Evolutionary conservation across 2,888 invertebrate species (phyloP).

Genomic region (Tuberolachnus salignus): DNA sequence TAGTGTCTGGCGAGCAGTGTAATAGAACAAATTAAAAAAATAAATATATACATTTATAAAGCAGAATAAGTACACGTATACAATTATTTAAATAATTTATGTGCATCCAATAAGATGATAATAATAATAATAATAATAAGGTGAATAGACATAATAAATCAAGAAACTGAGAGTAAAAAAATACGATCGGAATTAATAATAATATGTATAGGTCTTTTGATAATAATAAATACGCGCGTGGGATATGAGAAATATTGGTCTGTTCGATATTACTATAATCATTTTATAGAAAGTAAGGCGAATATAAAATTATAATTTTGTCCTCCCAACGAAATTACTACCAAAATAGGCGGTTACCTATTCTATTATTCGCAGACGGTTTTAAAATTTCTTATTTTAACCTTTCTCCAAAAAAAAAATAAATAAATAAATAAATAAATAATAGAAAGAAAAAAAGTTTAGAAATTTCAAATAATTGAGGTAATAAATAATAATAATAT

Average conservation of each 20-base stretch:
- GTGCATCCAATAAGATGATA: too few relatives aligned
- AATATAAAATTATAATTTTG: constrained; percentile 40
- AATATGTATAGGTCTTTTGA: too few relatives aligned
- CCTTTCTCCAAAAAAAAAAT: not conserved
- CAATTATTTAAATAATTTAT: too few relatives aligned
- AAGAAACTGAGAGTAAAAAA: constrained; percentile 30
- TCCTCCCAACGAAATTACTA: constrained; percentile 2
- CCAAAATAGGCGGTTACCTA: too few relatives aligned
- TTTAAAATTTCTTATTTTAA: not conserved
- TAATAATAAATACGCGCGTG: not conserved
- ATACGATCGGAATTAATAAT: not conserved
- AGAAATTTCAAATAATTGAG: too few relatives aligned
- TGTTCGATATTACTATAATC: not conserved
- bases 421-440: too few relatives aligned
- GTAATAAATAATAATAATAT: too few relatives aligned
- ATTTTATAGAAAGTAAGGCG: constrained; percentile 28
- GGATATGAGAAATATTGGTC: constrained; percentile 30
- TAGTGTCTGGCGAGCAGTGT: too few relatives aligned
- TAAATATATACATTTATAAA: too few relatives aligned
- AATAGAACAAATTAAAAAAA: too few relatives aligned
- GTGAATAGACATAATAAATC: constrained; percentile 15
- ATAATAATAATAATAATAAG: not conserved
- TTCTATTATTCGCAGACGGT: not conserved
- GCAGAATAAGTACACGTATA: too few relatives aligned
- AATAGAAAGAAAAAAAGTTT: too few relatives aligned